These are phyloP conservation scores for Drosophila sp. DNA, from an alignment of 1,140 invertebrate species.

Conservation along the genomic window DNA sequence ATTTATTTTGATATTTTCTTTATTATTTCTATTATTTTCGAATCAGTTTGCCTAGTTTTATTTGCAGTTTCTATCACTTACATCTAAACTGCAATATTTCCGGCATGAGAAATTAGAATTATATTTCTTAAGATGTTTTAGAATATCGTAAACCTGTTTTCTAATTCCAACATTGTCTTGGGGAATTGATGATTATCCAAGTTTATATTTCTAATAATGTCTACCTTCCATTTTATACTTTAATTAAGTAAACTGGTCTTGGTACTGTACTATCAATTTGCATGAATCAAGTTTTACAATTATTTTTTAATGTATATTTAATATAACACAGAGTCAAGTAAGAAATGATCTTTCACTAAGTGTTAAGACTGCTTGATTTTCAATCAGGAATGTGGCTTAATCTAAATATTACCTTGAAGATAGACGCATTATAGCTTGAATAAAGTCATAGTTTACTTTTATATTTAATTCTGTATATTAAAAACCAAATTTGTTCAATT, in stretches of 20 bases:
- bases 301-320: neutral
- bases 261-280: neutral
- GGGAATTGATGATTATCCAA: neutral
- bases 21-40: neutral
- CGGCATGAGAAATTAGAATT: neutral
- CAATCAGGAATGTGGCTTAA: neutral
- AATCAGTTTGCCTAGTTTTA: neutral
- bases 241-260: conserved; percentile 1
- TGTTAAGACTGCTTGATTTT: neutral
- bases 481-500: too few species aligned
- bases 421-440: neutral
- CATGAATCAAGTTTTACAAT: neutral
- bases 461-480: neutral
- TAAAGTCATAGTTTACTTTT: neutral
- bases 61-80: neutral
- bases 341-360: neutral
- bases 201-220: neutral
- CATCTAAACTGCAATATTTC: neutral
- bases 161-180: neutral
- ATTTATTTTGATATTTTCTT: neutral
- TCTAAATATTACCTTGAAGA: neutral
- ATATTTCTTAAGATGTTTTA: neutral
- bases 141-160: neutral
- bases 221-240: neutral
- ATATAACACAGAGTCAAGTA: neutral